Evolutionary conservation across 2,888 invertebrate species (phyloP).

Genomic region (Arctia plantaginis): DNA sequence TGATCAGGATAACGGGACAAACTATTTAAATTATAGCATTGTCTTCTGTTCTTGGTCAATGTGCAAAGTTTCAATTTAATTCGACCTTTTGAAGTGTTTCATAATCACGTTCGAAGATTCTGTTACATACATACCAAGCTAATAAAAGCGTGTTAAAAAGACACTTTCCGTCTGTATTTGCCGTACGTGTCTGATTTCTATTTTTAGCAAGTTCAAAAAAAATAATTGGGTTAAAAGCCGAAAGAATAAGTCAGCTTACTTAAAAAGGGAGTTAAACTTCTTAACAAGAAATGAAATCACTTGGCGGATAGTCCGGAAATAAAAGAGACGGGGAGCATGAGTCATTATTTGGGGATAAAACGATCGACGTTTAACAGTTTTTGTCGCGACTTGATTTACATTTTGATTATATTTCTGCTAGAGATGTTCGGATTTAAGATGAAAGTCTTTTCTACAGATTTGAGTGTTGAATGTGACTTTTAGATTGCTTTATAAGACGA

Average conservation of each 20-base stretch:
- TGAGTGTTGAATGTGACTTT: background rate
- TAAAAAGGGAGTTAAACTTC: slow-evolving; percentile 41
- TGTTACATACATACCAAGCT: no score
- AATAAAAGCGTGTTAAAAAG: no score
- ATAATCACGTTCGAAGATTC: no score
- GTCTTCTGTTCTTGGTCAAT: no score
- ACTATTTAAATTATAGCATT: no score
- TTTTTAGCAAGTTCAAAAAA: slow-evolving; percentile 6
- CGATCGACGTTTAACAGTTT: slow-evolving; percentile 44
- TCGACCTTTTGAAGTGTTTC: no score
- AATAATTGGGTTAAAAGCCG: slow-evolving; percentile 15
- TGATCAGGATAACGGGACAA: no score
- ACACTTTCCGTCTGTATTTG: background rate
- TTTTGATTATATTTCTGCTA: slow-evolving; percentile 39
- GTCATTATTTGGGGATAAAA: slow-evolving; percentile 44
- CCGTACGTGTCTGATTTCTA: background rate
- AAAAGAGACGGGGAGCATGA: slow-evolving; percentile 39
- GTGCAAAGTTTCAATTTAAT: no score
- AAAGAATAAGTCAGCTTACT: slow-evolving; percentile 25
- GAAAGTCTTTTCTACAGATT: background rate
- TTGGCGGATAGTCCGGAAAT: slow-evolving; percentile 48
- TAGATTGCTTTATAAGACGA: background rate
- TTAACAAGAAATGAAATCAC: slow-evolving; percentile 54
- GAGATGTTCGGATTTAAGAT: slow-evolving; percentile 8
- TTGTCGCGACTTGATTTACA: slow-evolving; percentile 39